Conservation (phyloP, 2,113 vertebrate species). For the Trematocara marginatum region DNA sequence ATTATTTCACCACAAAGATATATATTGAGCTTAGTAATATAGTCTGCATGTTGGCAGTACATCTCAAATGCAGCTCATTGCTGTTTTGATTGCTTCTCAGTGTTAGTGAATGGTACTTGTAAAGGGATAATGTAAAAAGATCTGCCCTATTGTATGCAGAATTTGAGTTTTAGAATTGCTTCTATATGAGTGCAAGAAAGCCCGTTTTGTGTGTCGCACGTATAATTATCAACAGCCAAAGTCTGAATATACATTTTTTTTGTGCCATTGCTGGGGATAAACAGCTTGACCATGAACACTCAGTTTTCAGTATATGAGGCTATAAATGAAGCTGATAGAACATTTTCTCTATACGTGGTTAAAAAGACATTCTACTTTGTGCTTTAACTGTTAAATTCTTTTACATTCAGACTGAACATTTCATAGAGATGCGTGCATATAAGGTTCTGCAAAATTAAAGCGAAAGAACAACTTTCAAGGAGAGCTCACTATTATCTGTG, state of each 20-base stretch:
- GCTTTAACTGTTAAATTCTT: background rate
- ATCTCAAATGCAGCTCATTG: background rate
- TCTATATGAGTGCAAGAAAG: background rate
- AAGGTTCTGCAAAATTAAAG: background rate
- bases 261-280: background rate
- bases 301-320: background rate
- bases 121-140: slow-evolving; percentile 13
- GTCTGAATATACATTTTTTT: background rate
- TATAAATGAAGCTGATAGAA: background rate
- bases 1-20: slow-evolving; percentile 16
- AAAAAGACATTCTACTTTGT: background rate
- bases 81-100: slow-evolving; percentile 11
- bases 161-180: slow-evolving; percentile 6
- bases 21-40: slow-evolving; percentile 9
- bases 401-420: background rate
- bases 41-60: background rate
- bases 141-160: background rate
- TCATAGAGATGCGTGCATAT: background rate
- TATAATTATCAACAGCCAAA: background rate
- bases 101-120: background rate
- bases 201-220: background rate
- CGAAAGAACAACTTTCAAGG: background rate
- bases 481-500: background rate
- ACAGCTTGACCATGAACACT: background rate
- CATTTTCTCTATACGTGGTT: background rate